Conservation (phyloP, 2,113 vertebrate species). For the Lethenteron camtschaticum region DNA sequence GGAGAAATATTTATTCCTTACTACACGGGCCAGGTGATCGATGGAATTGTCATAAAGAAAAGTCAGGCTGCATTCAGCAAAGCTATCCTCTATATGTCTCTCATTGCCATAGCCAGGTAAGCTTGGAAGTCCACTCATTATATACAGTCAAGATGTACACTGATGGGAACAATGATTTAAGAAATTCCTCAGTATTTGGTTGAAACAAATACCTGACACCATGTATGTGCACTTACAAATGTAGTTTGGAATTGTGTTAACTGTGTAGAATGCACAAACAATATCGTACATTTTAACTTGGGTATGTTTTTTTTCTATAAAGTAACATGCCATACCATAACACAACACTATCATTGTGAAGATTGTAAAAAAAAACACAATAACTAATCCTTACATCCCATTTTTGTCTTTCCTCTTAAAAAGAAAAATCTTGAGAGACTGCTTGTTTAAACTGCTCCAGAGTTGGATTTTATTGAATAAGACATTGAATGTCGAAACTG, state of each 20-base stretch:
- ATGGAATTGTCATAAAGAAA: constrained; percentile 30
- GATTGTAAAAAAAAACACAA: too few species aligned
- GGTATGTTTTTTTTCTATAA: too few species aligned
- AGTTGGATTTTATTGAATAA: too few species aligned
- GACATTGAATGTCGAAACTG: too few species aligned
- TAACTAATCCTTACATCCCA: too few species aligned
- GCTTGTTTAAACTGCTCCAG: too few species aligned
- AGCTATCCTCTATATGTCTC: constrained; percentile 25
- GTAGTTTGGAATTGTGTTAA: background rate
- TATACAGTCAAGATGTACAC: background rate
- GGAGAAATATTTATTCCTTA: constrained; percentile 27
- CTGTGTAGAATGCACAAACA: too few species aligned
- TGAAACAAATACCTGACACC: background rate
- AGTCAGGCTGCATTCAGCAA: constrained; percentile 18
- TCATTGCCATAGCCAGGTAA: constrained; percentile 36
- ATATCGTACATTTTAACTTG: too few species aligned
- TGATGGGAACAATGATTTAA: accelerated
- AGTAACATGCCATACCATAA: too few species aligned
- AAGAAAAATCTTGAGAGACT: too few species aligned
- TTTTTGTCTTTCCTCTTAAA: too few species aligned
- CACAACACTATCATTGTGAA: too few species aligned
- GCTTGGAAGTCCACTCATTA: background rate
- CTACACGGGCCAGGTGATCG: constrained; percentile 40
- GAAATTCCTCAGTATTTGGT: accelerated
- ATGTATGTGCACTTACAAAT: background rate